Percentiles rank a stretch among this genome's conserved stretches.
Conservation (phyloP, 2,113 vertebrate genomes). For the Mionectes macconnelli region DNA sequence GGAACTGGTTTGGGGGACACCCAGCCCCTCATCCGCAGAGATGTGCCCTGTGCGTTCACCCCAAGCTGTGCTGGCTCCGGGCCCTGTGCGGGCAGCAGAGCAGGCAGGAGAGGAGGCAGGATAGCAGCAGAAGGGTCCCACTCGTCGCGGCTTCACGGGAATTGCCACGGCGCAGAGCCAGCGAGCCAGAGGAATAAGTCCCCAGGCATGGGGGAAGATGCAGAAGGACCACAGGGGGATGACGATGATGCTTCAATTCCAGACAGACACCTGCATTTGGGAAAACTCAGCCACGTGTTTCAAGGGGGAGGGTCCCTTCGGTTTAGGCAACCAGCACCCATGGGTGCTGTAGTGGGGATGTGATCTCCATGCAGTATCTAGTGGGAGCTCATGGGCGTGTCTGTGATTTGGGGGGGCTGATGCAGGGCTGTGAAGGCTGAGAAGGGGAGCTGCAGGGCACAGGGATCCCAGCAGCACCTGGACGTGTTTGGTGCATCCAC, state of each 20-base stretch:
- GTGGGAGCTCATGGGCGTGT: not conserved
- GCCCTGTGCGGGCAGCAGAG: not conserved
- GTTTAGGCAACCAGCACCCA: not conserved
- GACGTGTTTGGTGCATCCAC: not conserved
- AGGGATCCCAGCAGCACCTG: not conserved
- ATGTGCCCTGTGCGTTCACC: accelerated
- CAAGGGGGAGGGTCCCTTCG: accelerated
- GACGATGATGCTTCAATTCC: accelerated
- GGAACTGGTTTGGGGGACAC: not conserved
- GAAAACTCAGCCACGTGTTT: not conserved
- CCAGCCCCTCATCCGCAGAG: accelerated
- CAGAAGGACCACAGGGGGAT: not conserved
- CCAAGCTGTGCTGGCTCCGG: not conserved
- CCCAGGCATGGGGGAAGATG: not conserved
- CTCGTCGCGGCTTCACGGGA: accelerated
- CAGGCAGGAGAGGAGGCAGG: not conserved
- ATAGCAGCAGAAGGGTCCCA: not conserved
- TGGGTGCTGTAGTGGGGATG: accelerated
- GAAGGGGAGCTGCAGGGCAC: not conserved
- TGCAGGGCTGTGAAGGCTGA: not conserved
- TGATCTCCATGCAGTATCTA: accelerated
- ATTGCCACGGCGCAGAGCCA: not conserved
- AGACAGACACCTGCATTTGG: accelerated
- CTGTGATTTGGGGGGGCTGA: too few species aligned
- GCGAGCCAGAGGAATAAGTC: not conserved